Percentiles rank a stretch among this genome's conserved stretches.
phyloP scores from a whole-genome alignment of 2,888 invertebrate species.

The Odontomyia ornata region DNA sequence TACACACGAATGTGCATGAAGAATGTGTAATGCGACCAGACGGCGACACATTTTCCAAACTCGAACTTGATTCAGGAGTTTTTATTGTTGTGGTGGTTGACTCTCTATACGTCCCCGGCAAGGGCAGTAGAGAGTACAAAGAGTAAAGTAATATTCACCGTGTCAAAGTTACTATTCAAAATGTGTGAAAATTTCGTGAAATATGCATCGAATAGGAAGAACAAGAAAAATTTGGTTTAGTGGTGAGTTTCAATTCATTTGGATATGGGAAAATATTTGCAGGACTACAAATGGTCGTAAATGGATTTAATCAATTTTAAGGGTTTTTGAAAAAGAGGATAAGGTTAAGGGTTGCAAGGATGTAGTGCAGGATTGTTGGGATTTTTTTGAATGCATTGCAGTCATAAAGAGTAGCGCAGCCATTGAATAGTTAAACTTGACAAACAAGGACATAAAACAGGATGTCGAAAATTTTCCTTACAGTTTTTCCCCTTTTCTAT shows the following conservation, averaged over 20 bases:
- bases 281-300: neutral
- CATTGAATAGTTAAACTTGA: no score
- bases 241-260: neutral
- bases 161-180: neutral
- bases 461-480: no score
- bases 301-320: neutral
- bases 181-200: constrained; percentile 12
- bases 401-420: no score
- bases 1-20: neutral
- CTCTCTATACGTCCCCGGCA: neutral
- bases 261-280: neutral
- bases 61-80: constrained; percentile 5
- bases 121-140: no score
- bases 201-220: constrained; percentile 1
- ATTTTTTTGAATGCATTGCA: no score
- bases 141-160: neutral
- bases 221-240: constrained; percentile 7
- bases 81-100: constrained; percentile 4
- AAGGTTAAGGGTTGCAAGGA: no score
- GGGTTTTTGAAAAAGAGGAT: neutral
- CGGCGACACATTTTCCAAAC: constrained; percentile 37
- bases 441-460: no score
- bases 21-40: constrained; percentile 14
- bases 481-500: no score
- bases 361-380: no score